Base-by-base conservation (phyloP, 2,888 invertebrate genomes). In the Netelia virgata region DNA sequence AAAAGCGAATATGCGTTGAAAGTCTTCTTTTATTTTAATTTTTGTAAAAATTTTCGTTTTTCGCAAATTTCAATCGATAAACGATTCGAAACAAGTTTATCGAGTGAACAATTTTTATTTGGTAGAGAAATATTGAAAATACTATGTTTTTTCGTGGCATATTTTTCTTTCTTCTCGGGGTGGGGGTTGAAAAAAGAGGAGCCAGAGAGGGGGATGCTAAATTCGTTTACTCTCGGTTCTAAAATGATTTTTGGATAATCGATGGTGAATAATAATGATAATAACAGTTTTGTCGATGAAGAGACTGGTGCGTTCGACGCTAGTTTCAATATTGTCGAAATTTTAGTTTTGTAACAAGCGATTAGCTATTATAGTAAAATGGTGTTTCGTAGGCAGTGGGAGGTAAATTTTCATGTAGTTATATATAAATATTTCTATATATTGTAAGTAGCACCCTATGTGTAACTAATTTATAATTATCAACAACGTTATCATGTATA, bases 171-270 rank as follows among this genome's bases (percentile, higher is more conserved):
- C 14, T 47, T 14, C 47, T 59, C 59, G 18, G 18, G 16, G 23
- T 28, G 14, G 50, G 43, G 18, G 1, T 8, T 36, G 36, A 41
- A 11, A 73, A 41, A 14, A 72, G 1, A 53, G 28, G 3, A 55
- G 3, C 11, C 11, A n/a, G 43, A 23, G 28, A 23, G 9, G 5
- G 6, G 8, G 6, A 57, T 77, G 69, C 50, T 50, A n/a, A 61
- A 47, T 59, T 77, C 11, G 3, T 70, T 28, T n/a, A 47, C 57
- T 61, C 68, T 68, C 43, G 70, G 79, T 28, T 74, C 83, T 83
- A 72, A 79, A 79, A 55, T 43, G 28, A 16, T 36, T 55, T 59
- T 36, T 61, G 59, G 61, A 47, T 36, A 61, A 16, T 43, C 61
- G 55, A 75, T 3, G 47, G 16, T 18, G 41, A n/a, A 57, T 64